Base-by-base conservation (phyloP, 2,888 invertebrate species). In the Arge pagana region DNA sequence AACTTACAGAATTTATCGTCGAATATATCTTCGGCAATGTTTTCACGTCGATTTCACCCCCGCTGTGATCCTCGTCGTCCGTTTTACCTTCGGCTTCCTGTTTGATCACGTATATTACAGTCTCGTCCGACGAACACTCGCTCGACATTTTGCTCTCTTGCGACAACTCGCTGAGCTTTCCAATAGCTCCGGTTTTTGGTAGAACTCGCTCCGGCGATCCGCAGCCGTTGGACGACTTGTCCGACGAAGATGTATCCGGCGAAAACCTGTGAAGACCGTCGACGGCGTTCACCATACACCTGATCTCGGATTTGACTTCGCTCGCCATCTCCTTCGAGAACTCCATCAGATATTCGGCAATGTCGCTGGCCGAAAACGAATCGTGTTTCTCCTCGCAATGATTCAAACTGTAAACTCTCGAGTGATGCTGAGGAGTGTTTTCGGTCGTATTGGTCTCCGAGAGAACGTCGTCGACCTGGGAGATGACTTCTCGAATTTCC, bases 401-500 rank as follows among this genome's bases (percentile, higher is more conserved):
- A 13, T 49, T 48, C 50, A n/a, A 40, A 56, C 48, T 58, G 57
- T 62, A 59, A 10, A 53, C 55, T 0, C 66, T 62, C 3, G 68
- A 61, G 11, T 70, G 67, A 60, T 75, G 73, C 37, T 74, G 74
- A 4, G 70, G 69, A 4, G 70, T 68, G 33, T 71, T 71, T 61
- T 86, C 85, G 4, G 82, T 69, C 1, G 79, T 77, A 65, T 86
- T 87, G 0, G 85, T 83, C 69, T 86, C 87, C 56, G 88, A 88
- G 24, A 89, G 76, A 40, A 88, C 89, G 68, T 89, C 89, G 61
- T 90, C 89, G 0, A 90, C 90, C 74, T 84, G 86, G 2, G 86
- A 88, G 61, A 90, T 90, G 0, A 90, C 89, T 73, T 86, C 89
- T 4, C 90, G 81, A 31, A 90, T 87, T 79, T 90, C 90, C 2